These are phyloP conservation scores for Paracyprichromis sp. DNA, from an alignment of 2,113 vertebrate species.

Conservation along the genomic window DNA sequence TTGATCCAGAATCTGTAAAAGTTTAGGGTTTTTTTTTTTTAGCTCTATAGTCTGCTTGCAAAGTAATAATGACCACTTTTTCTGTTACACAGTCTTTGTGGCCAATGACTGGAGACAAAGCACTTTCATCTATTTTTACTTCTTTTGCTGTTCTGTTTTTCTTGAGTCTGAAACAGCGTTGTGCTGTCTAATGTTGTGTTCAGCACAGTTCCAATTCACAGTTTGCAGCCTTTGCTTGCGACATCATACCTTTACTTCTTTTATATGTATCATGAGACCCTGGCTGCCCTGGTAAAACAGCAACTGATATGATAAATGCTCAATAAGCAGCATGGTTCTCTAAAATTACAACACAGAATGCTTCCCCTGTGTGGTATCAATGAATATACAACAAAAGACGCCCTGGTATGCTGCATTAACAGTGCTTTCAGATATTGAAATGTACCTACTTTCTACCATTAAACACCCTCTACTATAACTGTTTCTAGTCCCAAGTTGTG, in stretches of 20 bases:
- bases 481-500: background rate
- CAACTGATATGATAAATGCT: background rate
- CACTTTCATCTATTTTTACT: background rate
- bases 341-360: background rate
- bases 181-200: background rate
- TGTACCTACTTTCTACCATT: background rate
- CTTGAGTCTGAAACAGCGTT: background rate
- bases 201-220: background rate
- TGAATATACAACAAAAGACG: background rate
- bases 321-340: background rate
- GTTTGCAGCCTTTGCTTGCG: background rate
- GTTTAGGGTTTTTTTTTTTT: rapidly evolving
- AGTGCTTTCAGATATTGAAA: background rate
- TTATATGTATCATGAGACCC: background rate
- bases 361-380: background rate
- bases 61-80: background rate
- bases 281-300: background rate
- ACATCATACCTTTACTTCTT: background rate
- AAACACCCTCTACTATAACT: background rate
- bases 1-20: background rate
- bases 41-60: background rate
- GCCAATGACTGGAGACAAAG: background rate
- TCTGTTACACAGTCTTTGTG: background rate
- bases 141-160: background rate
- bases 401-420: background rate